Conservation (phyloP, 2,113 vertebrate genomes). For the Eleginops maclovinus region DNA sequence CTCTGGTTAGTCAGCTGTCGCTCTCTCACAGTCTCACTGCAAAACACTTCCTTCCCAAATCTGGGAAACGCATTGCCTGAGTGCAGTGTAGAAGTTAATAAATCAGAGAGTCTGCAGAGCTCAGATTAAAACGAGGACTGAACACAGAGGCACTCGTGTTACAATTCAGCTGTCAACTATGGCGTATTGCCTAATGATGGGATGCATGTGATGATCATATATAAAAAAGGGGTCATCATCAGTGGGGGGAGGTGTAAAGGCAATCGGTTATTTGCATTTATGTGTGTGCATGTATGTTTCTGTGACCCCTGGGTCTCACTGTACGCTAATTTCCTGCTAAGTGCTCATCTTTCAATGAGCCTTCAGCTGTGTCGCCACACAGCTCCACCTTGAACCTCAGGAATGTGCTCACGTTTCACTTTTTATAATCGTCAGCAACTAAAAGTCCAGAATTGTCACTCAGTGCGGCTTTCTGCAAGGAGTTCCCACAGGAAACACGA, state of each 20-base stretch:
- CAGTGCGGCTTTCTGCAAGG: conserved; percentile 50
- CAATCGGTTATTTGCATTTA: conserved; percentile 7
- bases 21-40: conserved; percentile 66
- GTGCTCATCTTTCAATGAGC: conserved; percentile 69
- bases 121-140: conserved; percentile 7
- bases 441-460: conserved; percentile 56
- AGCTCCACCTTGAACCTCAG: conserved; percentile 60
- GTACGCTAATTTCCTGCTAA: conserved; percentile 53
- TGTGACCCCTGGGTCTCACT: conserved; percentile 32
- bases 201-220: conserved; percentile 2
- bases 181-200: conserved; percentile 31
- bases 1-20: conserved; percentile 76
- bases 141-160: not conserved
- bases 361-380: conserved; percentile 77
- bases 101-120: conserved; percentile 21
- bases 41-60: conserved; percentile 55
- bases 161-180: conserved; percentile 5
- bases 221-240: conserved; percentile 16
- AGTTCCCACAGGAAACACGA: conserved; percentile 77
- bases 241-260: not conserved
- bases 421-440: conserved; percentile 76
- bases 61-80: conserved; percentile 59
- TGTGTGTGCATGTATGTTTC: conserved; percentile 25
- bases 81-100: conserved; percentile 26
- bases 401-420: conserved; percentile 85